These are phyloP conservation scores for Oscheius myriophilus DNA, from an alignment of 2,888 invertebrate genomes.

Conservation along the genomic window DNA sequence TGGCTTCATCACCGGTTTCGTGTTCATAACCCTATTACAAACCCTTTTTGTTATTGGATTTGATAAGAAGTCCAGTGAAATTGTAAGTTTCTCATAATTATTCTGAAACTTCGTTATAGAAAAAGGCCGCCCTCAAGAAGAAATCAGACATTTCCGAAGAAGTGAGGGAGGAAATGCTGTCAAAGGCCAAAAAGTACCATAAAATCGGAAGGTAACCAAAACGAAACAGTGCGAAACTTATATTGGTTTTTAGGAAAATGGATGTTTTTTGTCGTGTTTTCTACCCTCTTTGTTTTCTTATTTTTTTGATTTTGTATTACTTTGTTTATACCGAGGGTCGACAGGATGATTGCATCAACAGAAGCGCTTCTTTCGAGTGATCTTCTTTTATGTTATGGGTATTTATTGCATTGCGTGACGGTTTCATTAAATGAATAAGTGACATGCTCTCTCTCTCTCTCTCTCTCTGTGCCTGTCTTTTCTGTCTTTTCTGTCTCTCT, in stretches of 20 bases:
- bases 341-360: conserved; percentile 52
- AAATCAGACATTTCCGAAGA: conserved; percentile 66
- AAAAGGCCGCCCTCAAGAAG: conserved; percentile 67
- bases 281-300: conserved; percentile 67
- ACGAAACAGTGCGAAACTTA: background rate
- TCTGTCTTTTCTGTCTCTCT: too few species aligned
- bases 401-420: too few species aligned
- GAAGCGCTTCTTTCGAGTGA: conserved; percentile 13
- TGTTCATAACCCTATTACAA: conserved; percentile 69
- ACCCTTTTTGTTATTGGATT: conserved; percentile 70
- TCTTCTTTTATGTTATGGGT: conserved; percentile 15
- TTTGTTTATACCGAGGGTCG: conserved; percentile 69
- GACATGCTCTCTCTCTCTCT: too few species aligned
- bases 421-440: too few species aligned
- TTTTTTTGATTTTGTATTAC: conserved; percentile 69
- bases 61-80: conserved; percentile 68
- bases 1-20: conserved; percentile 70
- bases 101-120: conserved; percentile 31
- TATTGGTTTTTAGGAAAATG: conserved; percentile 53
- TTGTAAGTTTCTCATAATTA: conserved; percentile 42
- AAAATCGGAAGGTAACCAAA: conserved; percentile 62
- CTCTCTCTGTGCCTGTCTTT: too few species aligned
- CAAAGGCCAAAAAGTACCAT: conserved; percentile 66
- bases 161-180: conserved; percentile 58
- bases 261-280: conserved; percentile 69